Evolutionary conservation across 2,797 vertebrate species (phyloP), one percentile per base, ranked within the genome.

Genomic region (Myotis planiceps): DNA sequence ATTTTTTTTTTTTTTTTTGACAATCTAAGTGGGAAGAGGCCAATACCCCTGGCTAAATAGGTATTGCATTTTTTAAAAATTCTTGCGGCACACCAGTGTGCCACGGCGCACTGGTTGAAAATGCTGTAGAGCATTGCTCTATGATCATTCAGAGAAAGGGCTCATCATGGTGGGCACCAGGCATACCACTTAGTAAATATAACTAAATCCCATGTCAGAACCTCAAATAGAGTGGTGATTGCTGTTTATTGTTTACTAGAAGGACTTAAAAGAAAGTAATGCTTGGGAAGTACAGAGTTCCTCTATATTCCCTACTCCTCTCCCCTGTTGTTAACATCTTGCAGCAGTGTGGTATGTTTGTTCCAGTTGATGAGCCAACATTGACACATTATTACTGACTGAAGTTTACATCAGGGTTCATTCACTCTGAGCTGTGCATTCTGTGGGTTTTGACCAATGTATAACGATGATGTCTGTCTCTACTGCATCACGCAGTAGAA

Each of bases 231-330:
- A 47, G 47, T 60, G 80, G 32, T 51, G 53, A 23, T 32, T 49
- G 12, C 42, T 55, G 39, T 32, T 85, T 58, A 34, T 32, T 76
- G 75, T 82, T 90, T 78, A 72, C 68, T 55, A 85, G 58, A 84
- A 95, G 32, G 27, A 74, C 25, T 80, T 66, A 0, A 27, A 5
- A 1, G 42, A 63, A n/a, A 47, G 45, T 21, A 34, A 60, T 53
- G 39, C 34, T 12, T 66, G 21, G 34, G 42, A 53, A 69, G 29
- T 58, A 27, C 34, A 65, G 14, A 47, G 23, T 89, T 65, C 75
- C 51, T 18, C 2, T 25, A 42, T 74, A 6, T 5, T 49, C 16
- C 2, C n/a, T 2, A 25, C 18, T 0, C 16, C n/a, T 14, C 3
- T 82, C 65, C 51, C 39, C 21, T 89, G 0, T 69, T 83, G 60